Evolutionary conservation across 2,113 vertebrate genomes (phyloP).

Genomic region (Bungarus multicinctus): DNA sequence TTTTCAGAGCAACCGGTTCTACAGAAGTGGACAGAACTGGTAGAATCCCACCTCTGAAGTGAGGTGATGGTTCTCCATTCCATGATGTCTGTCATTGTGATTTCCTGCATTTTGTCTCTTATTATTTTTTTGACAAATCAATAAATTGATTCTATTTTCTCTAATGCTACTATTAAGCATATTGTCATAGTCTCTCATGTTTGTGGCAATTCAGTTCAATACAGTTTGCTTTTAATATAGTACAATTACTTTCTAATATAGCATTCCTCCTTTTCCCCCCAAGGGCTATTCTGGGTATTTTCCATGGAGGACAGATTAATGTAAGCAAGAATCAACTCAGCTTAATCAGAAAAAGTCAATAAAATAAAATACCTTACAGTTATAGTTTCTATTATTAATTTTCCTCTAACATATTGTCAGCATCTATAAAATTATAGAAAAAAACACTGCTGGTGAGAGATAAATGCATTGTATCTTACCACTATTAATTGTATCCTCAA

Average conservation of each 20-base stretch:
- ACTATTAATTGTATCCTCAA: constrained; percentile 38
- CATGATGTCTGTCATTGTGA: background rate
- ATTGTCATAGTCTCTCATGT: background rate
- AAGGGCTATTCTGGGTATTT: background rate
- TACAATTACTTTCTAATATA: background rate
- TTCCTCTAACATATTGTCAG: background rate
- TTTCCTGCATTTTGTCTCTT: background rate
- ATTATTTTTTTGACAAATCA: background rate
- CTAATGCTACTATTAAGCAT: background rate
- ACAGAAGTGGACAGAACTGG: no score
- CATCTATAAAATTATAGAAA: background rate
- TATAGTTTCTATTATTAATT: background rate
- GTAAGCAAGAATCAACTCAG: background rate
- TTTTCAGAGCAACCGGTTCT: no score
- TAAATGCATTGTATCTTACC: background rate
- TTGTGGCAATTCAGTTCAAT: background rate
- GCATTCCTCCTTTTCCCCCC: no score
- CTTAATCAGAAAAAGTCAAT: background rate
- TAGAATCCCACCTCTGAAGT: background rate
- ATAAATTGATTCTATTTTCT: background rate
- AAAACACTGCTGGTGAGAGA: background rate
- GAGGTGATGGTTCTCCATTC: background rate
- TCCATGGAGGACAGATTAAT: background rate
- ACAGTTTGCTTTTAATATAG: background rate
- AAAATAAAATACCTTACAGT: background rate